A percentile compares a stretch with the other conserved stretches of the same genome.
These are phyloP conservation scores for Pelecanoides urinatrix DNA, from an alignment of 2,113 vertebrate genomes.

Conservation along the genomic window DNA sequence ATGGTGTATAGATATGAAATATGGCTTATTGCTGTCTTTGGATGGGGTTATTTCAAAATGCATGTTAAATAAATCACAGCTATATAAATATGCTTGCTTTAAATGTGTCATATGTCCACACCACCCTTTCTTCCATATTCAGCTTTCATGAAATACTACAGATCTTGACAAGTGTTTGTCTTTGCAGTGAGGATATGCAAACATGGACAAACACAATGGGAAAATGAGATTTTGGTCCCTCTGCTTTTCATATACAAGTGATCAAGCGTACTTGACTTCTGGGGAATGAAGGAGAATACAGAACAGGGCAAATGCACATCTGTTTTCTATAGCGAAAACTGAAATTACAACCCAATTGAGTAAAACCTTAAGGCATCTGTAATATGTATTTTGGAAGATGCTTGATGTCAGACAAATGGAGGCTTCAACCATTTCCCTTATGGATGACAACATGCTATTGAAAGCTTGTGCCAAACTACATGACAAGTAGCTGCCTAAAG, in stretches of 20 bases:
- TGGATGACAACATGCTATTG: neutral
- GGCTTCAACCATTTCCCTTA: neutral
- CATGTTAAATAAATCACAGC: neutral
- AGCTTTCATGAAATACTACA: neutral
- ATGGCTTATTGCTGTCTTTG: neutral
- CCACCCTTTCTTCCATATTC: neutral
- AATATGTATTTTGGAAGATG: neutral
- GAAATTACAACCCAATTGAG: neutral
- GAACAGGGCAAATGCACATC: neutral
- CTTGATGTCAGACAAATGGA: neutral
- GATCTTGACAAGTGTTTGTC: neutral
- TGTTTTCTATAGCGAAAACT: neutral
- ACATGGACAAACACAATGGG: neutral
- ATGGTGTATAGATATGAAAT: neutral
- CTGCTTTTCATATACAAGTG: neutral
- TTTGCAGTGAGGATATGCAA: neutral
- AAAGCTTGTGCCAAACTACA: neutral
- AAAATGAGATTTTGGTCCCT: neutral
- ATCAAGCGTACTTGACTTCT: neutral
- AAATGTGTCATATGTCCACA: neutral
- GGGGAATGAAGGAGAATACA: neutral
- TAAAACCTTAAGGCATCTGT: neutral
- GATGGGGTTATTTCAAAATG: neutral
- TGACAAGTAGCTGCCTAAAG: neutral
- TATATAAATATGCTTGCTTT: neutral